Percentiles rank a stretch among this genome's conserved stretches.
phyloP scores from a whole-genome alignment of 2,888 invertebrate genomes.

The Drosophila nigricruria region DNA sequence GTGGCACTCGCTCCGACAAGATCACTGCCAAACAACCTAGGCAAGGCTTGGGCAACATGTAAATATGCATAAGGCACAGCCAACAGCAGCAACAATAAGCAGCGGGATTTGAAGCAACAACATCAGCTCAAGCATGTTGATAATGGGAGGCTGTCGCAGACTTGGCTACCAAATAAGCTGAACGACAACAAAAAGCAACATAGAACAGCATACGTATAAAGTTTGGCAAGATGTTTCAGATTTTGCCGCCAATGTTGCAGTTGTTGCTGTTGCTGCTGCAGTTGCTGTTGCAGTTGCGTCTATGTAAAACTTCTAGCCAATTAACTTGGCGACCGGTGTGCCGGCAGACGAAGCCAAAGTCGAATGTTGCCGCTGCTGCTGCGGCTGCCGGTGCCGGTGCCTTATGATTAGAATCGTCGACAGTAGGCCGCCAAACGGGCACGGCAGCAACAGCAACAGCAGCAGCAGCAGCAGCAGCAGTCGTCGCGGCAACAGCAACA shows the following conservation, averaged over 20 bases:
- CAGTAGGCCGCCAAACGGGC: slow-evolving; percentile 69
- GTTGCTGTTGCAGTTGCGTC: slow-evolving; percentile 54
- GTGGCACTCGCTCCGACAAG: slow-evolving; percentile 70
- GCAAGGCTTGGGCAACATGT: slow-evolving; percentile 50
- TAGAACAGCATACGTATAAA: slow-evolving; percentile 33
- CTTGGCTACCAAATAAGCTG: slow-evolving; percentile 67
- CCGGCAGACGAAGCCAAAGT: slow-evolving; percentile 42
- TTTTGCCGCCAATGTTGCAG: slow-evolving; percentile 66
- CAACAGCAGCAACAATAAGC: slow-evolving; percentile 41
- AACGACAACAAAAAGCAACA: slow-evolving; percentile 38
- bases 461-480: slow-evolving; percentile 31
- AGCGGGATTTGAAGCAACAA: slow-evolving; percentile 61
- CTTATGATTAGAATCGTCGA: slow-evolving; percentile 80
- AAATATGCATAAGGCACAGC: slow-evolving; percentile 69
- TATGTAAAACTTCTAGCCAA: slow-evolving; percentile 79
- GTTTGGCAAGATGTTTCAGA: slow-evolving; percentile 51
- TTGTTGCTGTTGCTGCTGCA: slow-evolving; percentile 23
- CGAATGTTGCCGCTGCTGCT: slow-evolving; percentile 20
- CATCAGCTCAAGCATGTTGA: slow-evolving; percentile 56
- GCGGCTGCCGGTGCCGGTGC: slow-evolving; percentile 55
- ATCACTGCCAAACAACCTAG: slow-evolving; percentile 66
- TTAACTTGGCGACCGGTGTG: slow-evolving; percentile 60
- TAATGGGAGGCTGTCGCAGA: slow-evolving; percentile 50
- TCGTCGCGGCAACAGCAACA: slow-evolving; percentile 51
- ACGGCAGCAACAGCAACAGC: slow-evolving; percentile 42